Evolutionary conservation across 2,888 invertebrate genomes (phyloP).

Genomic region (Pristionchus japonicus): DNA sequence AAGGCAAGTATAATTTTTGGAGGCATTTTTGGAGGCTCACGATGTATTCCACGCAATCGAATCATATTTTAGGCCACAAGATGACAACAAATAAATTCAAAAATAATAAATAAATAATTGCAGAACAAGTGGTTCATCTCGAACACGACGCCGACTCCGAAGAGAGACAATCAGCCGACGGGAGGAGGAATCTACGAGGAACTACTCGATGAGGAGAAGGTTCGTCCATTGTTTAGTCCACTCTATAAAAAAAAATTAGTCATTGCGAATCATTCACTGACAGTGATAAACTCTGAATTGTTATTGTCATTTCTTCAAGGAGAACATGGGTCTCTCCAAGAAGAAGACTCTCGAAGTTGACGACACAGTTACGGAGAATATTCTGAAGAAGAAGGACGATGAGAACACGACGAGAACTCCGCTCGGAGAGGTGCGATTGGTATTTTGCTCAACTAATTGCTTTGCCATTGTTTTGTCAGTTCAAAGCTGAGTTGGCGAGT

Average conservation of each 20-base stretch:
- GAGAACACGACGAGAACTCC: not conserved
- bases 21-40: too few relatives aligned
- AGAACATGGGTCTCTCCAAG: slow-evolving; percentile 42
- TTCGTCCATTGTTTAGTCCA: not conserved
- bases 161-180: not conserved
- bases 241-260: too few relatives aligned
- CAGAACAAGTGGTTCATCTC: slow-evolving; percentile 31
- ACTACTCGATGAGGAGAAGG: slow-evolving; percentile 43
- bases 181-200: slow-evolving; percentile 8
- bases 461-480: not conserved
- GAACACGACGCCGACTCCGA: slow-evolving; percentile 30
- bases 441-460: too few relatives aligned
- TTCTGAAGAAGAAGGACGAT: not conserved
- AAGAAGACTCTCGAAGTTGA: not conserved
- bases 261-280: too few relatives aligned
- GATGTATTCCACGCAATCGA: too few relatives aligned
- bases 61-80: too few relatives aligned
- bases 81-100: too few relatives aligned
- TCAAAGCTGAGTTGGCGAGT: too few relatives aligned
- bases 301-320: not conserved
- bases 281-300: too few relatives aligned
- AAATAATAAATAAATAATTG: not conserved
- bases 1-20: too few relatives aligned
- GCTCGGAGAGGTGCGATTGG: slow-evolving; percentile 43
- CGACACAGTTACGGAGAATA: not conserved